These are phyloP conservation scores for Lota lota DNA, from an alignment of 2,113 vertebrate genomes.

Conservation along the genomic window DNA sequence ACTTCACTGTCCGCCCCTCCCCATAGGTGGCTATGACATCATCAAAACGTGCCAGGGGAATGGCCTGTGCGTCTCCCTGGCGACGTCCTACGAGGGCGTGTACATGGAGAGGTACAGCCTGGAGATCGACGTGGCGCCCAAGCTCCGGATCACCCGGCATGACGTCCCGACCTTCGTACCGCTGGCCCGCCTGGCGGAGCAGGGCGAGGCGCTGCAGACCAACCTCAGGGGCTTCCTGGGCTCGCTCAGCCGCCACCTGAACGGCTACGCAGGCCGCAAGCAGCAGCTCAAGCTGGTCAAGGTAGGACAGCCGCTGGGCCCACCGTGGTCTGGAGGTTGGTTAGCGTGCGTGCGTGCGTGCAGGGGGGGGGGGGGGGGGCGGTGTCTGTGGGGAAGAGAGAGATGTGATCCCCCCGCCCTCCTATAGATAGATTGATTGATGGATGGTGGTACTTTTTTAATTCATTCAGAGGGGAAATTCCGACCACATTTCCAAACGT, in stretches of 20 bases:
- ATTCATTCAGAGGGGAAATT: too few species aligned
- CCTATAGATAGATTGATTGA: too few species aligned
- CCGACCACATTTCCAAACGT: too few species aligned
- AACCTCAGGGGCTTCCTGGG: conserved; percentile 60
- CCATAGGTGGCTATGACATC: conserved; percentile 69
- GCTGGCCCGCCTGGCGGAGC: conserved; percentile 48
- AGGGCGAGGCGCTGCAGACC: conserved; percentile 44
- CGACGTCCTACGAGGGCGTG: conserved; percentile 60
- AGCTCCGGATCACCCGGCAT: conserved; percentile 63
- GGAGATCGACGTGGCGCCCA: conserved; percentile 61
- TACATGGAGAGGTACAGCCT: conserved; percentile 71
- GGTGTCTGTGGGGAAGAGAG: too few species aligned
- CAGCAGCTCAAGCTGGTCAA: conserved; percentile 70
- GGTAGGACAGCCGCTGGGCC: conserved; percentile 42
- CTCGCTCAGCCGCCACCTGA: conserved; percentile 62
- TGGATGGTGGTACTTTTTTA: too few species aligned
- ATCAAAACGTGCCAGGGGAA: conserved; percentile 51
- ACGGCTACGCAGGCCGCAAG: conserved; percentile 64
- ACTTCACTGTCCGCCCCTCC: neutral
- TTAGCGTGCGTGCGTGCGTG: neutral
- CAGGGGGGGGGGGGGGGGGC: too few species aligned
- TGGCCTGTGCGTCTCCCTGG: conserved; percentile 62
- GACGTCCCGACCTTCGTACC: conserved; percentile 73
- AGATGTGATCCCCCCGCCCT: too few species aligned
- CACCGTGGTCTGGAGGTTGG: too few species aligned